Evolutionary conservation across 2,888 invertebrate species (phyloP), one percentile per base, ranked within the genome.

Genomic region (Lochmaea capreae): DNA sequence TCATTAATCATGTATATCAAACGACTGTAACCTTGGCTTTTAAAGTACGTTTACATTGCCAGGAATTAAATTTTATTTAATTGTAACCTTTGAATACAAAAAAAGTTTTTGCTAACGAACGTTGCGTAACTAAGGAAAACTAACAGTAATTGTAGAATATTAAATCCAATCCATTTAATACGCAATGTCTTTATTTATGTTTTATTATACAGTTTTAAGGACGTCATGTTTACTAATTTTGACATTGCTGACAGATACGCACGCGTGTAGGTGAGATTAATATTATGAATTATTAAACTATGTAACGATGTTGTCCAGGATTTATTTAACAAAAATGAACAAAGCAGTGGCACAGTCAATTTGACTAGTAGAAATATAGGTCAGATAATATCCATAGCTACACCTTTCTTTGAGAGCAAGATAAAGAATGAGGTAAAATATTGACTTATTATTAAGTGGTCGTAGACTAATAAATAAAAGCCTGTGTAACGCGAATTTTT

Each of bases 21-120:
- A 65, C 69, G 65, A 73, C 59, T 69, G 65, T 73, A 77, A 77
- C 77, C 77, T 77, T 78, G 78, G 76, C 76, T 78, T 77, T 76
- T 75, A 75, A 75, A 73, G 75, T 73, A 71, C 71, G 73, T 76
- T 78, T 75, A 74, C 76, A 76, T 78, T 69, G 66, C 72, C 54
- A 67, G 73, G 75, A 72, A 76, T 72, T 72, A 71, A 65, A 66
- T 72, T 54, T 73, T 63, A 71, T 68, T 68, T 67, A 71, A 76
- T 73, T 75, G 62, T 43, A 76, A 76, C 73, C 74, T 78, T 78
- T 78, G 54, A 52, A 69, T 33, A 52, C 52, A 62, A 39, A 69
- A 69, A 68, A 46, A 52, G n/a, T 46, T 61, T 62, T 58, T 52
- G 52, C 58, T 43, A 69, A 69, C 67, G 42, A 26, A 9, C 22